Evolutionary conservation across 2,888 invertebrate species (phyloP).

Genomic region (Herminia tarsipennalis): DNA sequence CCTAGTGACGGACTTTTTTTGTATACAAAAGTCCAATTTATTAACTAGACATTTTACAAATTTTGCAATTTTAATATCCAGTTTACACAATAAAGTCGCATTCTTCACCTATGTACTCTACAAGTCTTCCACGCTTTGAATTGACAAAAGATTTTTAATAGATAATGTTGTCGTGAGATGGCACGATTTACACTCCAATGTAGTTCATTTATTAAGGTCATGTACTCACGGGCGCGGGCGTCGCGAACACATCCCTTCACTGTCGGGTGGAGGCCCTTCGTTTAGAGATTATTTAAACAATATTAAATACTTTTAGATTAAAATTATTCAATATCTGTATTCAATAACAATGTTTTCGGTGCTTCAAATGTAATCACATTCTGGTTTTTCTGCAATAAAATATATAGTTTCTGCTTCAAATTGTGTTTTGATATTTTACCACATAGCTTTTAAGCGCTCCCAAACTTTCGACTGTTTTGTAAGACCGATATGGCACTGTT

Average conservation of each 20-base stretch:
- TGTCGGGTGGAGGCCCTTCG: slow-evolving; percentile 38
- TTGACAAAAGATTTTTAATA: slow-evolving; percentile 21
- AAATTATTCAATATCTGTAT: slow-evolving; percentile 40
- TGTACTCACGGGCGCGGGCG: slow-evolving; percentile 31
- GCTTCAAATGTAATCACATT: slow-evolving; percentile 42
- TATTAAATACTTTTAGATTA: slow-evolving; percentile 35
- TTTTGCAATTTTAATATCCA: slow-evolving; percentile 12
- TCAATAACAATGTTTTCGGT: slow-evolving; percentile 26
- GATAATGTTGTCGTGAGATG: slow-evolving; percentile 43
- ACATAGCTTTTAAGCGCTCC: too few relatives aligned
- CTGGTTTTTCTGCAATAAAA: slow-evolving; percentile 44
- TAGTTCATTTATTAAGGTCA: slow-evolving; percentile 46
- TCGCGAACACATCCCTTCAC: slow-evolving; percentile 51
- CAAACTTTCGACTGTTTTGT: not conserved
- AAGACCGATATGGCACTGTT: too few relatives aligned
- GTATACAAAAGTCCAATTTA: slow-evolving; percentile 4
- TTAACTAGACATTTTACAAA: slow-evolving; percentile 7
- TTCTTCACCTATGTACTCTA: slow-evolving; percentile 1
- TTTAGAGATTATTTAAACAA: slow-evolving; percentile 23
- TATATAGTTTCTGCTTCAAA: slow-evolving; percentile 56
- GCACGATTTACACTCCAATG: slow-evolving; percentile 24
- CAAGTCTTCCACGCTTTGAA: slow-evolving; percentile 15
- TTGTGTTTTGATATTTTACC: slow-evolving; percentile 26
- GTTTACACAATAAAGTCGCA: not conserved
- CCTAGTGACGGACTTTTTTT: not conserved